Evolutionary conservation across 2,888 invertebrate genomes (phyloP).

Genomic region (Drosophila putrida): DNA sequence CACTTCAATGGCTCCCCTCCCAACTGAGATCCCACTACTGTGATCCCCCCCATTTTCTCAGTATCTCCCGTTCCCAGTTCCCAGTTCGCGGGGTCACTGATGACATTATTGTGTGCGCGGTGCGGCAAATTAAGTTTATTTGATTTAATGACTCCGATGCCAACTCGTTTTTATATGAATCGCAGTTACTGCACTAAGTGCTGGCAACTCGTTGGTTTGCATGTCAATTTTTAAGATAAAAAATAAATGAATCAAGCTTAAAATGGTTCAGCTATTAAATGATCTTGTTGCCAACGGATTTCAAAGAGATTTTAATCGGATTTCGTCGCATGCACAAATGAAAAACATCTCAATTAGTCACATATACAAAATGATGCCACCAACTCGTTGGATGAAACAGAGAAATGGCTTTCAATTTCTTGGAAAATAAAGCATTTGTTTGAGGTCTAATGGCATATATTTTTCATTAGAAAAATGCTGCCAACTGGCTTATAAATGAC

Average conservation of each 20-base stretch:
- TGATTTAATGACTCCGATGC: conserved; percentile 62
- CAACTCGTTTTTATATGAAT: conserved; percentile 31
- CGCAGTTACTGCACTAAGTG: conserved; percentile 16
- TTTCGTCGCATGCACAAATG: no score
- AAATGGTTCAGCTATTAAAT: not conserved
- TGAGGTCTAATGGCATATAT: no score
- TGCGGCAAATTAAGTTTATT: conserved; percentile 71
- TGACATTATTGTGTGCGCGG: conserved; percentile 70
- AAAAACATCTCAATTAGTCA: no score
- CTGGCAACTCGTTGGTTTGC: conserved; percentile 14
- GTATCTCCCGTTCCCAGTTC: not conserved
- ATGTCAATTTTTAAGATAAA: not conserved
- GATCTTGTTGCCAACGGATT: not conserved
- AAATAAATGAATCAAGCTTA: not conserved
- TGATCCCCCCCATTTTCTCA: not conserved
- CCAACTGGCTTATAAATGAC: not conserved
- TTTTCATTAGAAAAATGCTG: conserved; percentile 1
- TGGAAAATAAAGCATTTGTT: no score
- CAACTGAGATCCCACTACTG: conserved; percentile 5
- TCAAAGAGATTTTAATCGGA: not conserved
- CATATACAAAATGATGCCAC: no score
- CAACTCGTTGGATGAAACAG: no score
- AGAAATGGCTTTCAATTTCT: no score
- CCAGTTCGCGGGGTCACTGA: conserved; percentile 43
- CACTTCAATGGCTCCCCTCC: conserved; percentile 30